Conservation (phyloP, 92 coral and sea anemone species). For the Metridium senile region DNA sequence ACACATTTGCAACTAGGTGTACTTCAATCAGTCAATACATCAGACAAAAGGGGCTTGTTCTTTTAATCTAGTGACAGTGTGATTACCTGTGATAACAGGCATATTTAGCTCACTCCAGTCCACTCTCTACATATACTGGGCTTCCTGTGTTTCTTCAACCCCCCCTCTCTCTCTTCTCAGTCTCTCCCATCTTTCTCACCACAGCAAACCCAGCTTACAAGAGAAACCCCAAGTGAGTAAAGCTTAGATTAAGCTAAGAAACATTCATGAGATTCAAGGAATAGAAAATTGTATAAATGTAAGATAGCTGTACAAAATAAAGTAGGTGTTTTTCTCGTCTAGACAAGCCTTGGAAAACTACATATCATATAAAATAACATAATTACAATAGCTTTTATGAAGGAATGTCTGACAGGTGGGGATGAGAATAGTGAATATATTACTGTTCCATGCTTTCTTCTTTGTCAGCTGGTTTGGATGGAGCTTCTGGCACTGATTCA, state of each 20-base stretch:
- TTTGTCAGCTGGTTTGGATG: conserved; percentile 26
- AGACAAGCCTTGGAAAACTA: conserved; percentile 2
- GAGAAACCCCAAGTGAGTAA: too few relatives aligned
- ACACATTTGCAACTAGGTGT: too few relatives aligned
- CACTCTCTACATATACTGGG: neutral
- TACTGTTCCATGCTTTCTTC: conserved; percentile 46
- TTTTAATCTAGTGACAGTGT: too few relatives aligned
- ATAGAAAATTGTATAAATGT: conserved; percentile 1
- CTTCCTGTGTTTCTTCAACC: neutral
- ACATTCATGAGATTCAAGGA: neutral
- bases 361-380: conserved; percentile 33
- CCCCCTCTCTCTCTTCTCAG: conserved; percentile 6
- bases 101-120: too few relatives aligned
- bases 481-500: conserved; percentile 25
- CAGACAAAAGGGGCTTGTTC: too few relatives aligned
- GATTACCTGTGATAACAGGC: too few relatives aligned
- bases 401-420: too few relatives aligned
- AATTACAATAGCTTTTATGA: conserved; percentile 27
- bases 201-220: too few relatives aligned
- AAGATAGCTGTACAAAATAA: neutral
- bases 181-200: too few relatives aligned
- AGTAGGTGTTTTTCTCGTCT: neutral
- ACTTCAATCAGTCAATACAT: too few relatives aligned
- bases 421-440: neutral
- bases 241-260: too few relatives aligned